Evolutionary conservation across 2,797 vertebrate species (phyloP).

Genomic region (Heliangelus exortis): DNA sequence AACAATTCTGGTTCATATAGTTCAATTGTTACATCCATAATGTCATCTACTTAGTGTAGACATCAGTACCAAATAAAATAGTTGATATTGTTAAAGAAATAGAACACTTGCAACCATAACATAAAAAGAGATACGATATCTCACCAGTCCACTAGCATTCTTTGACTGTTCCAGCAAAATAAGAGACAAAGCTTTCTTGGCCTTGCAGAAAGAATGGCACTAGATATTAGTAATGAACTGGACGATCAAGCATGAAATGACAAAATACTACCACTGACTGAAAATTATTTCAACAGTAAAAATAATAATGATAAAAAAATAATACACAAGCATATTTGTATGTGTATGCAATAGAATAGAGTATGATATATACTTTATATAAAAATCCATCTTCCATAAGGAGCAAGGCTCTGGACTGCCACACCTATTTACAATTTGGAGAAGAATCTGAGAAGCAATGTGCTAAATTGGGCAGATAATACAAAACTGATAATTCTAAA

Average conservation of each 20-base stretch:
- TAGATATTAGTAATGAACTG: not conserved
- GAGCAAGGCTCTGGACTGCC: no score
- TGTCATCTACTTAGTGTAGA: not conserved
- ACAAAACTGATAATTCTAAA: not conserved
- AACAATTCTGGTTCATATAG: not conserved
- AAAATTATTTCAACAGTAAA: not conserved
- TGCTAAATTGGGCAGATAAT: not conserved
- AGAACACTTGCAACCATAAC: not conserved
- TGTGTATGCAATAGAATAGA: not conserved
- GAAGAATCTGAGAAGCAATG: not conserved
- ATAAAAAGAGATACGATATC: not conserved
- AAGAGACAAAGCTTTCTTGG: not conserved
- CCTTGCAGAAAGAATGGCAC: not conserved
- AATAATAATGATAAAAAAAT: not conserved
- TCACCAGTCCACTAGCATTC: not conserved
- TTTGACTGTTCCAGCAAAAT: not conserved
- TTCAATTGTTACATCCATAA: not conserved
- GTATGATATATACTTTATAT: no score
- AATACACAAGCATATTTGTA: rapidly evolving
- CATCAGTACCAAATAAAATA: not conserved
- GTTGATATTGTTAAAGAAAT: not conserved
- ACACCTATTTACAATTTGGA: no score
- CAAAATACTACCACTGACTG: not conserved
- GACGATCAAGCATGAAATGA: not conserved
- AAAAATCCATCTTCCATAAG: no score